Evolutionary conservation across 1,140 invertebrate species (phyloP).

Genomic region (Theocolax elegans): DNA sequence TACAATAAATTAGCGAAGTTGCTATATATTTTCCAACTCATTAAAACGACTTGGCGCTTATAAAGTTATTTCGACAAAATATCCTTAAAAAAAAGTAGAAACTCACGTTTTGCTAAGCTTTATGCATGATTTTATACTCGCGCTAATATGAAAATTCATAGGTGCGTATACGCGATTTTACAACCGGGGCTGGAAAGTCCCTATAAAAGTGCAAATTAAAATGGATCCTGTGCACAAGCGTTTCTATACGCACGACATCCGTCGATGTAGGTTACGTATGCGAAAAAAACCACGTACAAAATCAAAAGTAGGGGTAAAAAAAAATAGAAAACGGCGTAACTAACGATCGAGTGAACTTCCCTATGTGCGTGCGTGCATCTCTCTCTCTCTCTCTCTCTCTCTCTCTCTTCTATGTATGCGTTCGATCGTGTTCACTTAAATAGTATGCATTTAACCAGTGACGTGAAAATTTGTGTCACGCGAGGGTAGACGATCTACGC

Average conservation of each 20-base stretch:
- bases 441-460: background rate
- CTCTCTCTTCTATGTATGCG: background rate
- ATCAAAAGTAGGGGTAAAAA: background rate
- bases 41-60: no score
- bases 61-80: no score
- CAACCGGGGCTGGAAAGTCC: background rate
- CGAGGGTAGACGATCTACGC: background rate
- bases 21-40: no score
- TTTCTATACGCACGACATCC: background rate
- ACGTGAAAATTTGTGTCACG: conserved; percentile 25
- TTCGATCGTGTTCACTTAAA: conserved; percentile 11
- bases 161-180: no score
- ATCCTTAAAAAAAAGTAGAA: no score
- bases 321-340: conserved; percentile 18
- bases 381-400: background rate
- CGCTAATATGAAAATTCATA: no score
- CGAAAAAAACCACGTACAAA: no score
- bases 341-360: conserved; percentile 13
- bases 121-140: no score
- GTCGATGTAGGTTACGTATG: conserved; percentile 15
- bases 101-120: no score
- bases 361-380: background rate
- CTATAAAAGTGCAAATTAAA: conserved; percentile 10
- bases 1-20: no score
- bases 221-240: background rate